Conservation (phyloP, 1,140 invertebrate genomes). For the Coboldia fuscipes region DNA sequence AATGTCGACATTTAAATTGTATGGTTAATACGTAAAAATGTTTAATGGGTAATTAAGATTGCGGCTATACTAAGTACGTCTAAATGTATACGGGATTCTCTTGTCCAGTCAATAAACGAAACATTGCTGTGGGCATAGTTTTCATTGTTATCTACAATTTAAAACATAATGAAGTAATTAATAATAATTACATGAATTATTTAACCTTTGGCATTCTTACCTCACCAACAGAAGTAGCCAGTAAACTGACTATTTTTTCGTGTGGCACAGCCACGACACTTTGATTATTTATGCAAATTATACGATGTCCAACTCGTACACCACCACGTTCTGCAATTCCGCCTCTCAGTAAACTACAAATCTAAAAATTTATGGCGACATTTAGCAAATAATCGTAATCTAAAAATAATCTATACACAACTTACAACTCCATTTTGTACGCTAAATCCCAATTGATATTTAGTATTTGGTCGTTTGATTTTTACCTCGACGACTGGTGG, state of each 20-base stretch:
- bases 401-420: constrained; percentile 8
- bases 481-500: constrained; percentile 98
- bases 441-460: constrained; percentile 98
- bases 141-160: constrained; percentile 93
- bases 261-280: constrained; percentile 98
- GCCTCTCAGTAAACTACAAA: constrained; percentile 90
- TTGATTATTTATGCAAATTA: constrained; percentile 99
- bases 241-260: constrained; percentile 95
- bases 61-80: constrained; percentile 11
- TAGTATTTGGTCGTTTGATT: constrained; percentile 96
- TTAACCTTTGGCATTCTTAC: constrained; percentile 37
- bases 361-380: constrained; percentile 33
- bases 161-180: background rate
- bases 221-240: constrained; percentile 97
- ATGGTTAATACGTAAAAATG: no score
- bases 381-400: background rate
- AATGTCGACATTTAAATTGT: no score
- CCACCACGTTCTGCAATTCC: constrained; percentile 97
- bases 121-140: constrained; percentile 99
- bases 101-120: constrained; percentile 93
- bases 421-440: constrained; percentile 98
- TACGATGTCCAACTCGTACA: constrained; percentile 93
- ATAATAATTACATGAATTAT: background rate
- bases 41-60: no score
- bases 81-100: constrained; percentile 97